Base-by-base conservation (phyloP, 2,797 vertebrate genomes). In the Tarsius wallacei region DNA sequence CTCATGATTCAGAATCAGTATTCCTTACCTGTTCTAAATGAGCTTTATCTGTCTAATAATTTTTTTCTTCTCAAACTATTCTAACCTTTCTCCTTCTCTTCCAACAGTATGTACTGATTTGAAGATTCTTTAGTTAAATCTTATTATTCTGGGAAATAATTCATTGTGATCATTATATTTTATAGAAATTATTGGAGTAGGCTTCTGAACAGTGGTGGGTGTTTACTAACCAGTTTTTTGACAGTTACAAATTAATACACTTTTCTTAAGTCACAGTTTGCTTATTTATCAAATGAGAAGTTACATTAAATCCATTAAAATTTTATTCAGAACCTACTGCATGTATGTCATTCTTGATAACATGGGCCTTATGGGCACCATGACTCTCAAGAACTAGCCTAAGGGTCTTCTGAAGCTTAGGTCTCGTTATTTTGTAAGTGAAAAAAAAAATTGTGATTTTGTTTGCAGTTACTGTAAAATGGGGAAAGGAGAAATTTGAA, bases 401-500 rank as follows among this genome's bases (percentile, higher is more conserved):
- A 26, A 85, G 61, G 17, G 57, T 90, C 90, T 90, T 96, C 16
- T 93, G 74, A 93, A 36, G 89, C n/a, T 87, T 51, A 95, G 85
- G 12, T 94, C 19, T 91, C 93, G 11, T 68, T 66, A 78, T 61
- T 97, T 88, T 98, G 51, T 89, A 91, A 96, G 57, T 93, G 36
- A 42, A 42, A 81, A n/a, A 90, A 87, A 61, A 59, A 91, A 83
- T 59, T 91, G 6, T 95, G 86, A 11, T 93, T 98, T 96, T 91
- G 55, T 97, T 98, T 97, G 51, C 98, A 99, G 99, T 99, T 86
- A 99, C 99, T 87, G 99, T 99, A 98, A 99, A 99, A 99, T 99
- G 99, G 99, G 99, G 99, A 96, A 99, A 99, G 99, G 99, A 99
- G 99, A 99, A 99, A 98, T 99, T 99, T 28, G 99, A 99, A 98